These are phyloP conservation scores for Florisuga fusca DNA, from an alignment of 2,797 vertebrate genomes.

Conservation along the genomic window DNA sequence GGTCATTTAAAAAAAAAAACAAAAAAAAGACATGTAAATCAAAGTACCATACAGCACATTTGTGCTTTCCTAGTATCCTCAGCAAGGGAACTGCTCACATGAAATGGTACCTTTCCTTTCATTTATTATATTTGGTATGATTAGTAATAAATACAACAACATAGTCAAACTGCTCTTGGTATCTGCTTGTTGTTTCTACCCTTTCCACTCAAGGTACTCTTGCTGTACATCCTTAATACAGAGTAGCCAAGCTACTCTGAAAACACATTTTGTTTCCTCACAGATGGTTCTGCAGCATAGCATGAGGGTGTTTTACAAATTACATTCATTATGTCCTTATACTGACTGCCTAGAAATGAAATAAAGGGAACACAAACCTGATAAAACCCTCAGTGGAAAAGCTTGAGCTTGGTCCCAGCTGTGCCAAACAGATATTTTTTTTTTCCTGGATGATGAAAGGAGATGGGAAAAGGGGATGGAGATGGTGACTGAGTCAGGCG, in stretches of 20 bases:
- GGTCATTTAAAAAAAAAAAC: constrained; percentile 23
- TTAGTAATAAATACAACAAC: not conserved
- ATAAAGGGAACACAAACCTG: not conserved
- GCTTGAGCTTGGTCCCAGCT: not conserved
- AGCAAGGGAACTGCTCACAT: not conserved
- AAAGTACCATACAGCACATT: not conserved
- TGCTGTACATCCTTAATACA: not conserved
- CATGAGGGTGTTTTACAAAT: not conserved
- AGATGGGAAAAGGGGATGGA: not conserved
- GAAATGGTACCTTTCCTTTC: not conserved
- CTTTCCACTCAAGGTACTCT: not conserved
- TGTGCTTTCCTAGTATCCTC: not conserved
- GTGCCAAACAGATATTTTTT: not conserved
- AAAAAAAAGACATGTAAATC: not conserved
- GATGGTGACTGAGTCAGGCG: not conserved
- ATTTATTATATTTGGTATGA: not conserved
- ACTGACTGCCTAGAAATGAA: not conserved
- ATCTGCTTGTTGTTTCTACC: not conserved
- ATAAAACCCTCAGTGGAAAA: not conserved
- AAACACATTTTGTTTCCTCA: not conserved
- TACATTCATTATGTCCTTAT: not conserved
- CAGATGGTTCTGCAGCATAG: not conserved
- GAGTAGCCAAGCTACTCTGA: not conserved
- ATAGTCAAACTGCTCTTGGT: not conserved
- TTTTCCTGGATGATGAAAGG: not conserved